These are phyloP conservation scores for Cassiopea xamachana DNA, from an alignment of 30 jellyfish, hydroid and myxozoan species.

Conservation along the genomic window DNA sequence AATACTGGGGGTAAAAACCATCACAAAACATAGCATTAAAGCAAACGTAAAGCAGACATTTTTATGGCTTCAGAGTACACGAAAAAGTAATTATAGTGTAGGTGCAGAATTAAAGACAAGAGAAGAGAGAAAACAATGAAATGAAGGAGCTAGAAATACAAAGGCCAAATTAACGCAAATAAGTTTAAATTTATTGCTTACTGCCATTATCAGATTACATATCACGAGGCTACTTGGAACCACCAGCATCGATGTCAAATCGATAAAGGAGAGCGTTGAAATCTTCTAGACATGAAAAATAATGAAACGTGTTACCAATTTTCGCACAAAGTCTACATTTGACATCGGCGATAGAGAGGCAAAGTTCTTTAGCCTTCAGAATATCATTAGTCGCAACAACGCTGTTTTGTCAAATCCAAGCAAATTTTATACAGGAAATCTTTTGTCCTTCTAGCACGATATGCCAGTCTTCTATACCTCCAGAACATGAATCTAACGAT, in stretches of 20 bases:
- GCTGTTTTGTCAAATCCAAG: constrained; percentile 43
- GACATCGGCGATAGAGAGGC: constrained; percentile 3
- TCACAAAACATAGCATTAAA: background rate
- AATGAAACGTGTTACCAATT: background rate
- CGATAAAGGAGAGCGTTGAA: background rate
- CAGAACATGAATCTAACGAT: constrained; percentile 7
- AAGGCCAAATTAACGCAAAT: background rate
- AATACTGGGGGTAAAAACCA: background rate
- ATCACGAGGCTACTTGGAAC: background rate
- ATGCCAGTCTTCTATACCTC: constrained; percentile 22
- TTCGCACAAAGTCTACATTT: constrained; percentile 5
- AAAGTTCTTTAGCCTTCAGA: background rate
- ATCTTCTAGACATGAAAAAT: background rate
- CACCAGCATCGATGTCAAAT: background rate
- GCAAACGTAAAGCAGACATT: background rate
- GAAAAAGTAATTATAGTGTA: background rate
- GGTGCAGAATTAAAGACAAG: background rate
- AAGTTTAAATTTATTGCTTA: background rate
- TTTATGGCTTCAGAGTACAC: background rate
- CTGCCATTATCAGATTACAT: background rate
- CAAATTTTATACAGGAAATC: constrained; percentile 30
- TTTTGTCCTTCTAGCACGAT: constrained; percentile 24
- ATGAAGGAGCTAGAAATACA: background rate
- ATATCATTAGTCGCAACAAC: constrained; percentile 12
- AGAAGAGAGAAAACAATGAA: background rate